A percentile compares a stretch with the other conserved stretches of the same genome.
Evolutionary conservation across 2,888 invertebrate species (phyloP).

Genomic region (Tethea ocularis): DNA sequence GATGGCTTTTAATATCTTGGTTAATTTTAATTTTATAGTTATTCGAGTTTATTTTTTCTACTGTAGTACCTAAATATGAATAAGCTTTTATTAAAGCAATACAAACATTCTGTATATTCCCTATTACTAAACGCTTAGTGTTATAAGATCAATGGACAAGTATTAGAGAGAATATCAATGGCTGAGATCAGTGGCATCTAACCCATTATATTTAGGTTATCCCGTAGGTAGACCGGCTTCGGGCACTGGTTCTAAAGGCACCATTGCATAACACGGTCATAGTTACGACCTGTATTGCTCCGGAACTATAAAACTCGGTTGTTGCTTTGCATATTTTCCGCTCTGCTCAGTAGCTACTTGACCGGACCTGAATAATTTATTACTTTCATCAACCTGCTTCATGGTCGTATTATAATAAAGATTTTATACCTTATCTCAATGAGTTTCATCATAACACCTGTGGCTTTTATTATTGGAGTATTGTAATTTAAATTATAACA

Average conservation of each 20-base stretch:
- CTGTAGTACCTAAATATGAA: too few relatives aligned
- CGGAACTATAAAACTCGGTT: slow-evolving; percentile 37
- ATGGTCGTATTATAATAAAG: background rate
- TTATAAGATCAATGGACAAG: background rate
- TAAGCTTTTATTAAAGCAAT: too few relatives aligned
- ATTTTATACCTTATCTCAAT: background rate
- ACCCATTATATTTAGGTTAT: background rate
- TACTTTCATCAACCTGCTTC: slow-evolving; percentile 20
- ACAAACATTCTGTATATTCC: too few relatives aligned
- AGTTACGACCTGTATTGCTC: background rate
- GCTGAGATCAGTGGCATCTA: too few relatives aligned
- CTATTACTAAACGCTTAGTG: too few relatives aligned
- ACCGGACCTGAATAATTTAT: slow-evolving; percentile 15
- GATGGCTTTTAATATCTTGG: too few relatives aligned
- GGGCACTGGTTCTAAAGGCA: background rate
- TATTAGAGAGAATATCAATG: background rate
- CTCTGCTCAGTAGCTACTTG: slow-evolving; percentile 5
- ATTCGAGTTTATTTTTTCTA: too few relatives aligned
- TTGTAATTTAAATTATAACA: background rate
- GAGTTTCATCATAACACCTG: slow-evolving; percentile 4
- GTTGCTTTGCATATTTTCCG: slow-evolving; percentile 32
- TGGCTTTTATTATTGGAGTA: background rate
- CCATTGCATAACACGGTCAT: background rate
- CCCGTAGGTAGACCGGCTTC: background rate
- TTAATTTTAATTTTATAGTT: too few relatives aligned